These are phyloP conservation scores for Linyphia triangularis DNA, from an alignment of 2,888 invertebrate species.

Conservation along the genomic window DNA sequence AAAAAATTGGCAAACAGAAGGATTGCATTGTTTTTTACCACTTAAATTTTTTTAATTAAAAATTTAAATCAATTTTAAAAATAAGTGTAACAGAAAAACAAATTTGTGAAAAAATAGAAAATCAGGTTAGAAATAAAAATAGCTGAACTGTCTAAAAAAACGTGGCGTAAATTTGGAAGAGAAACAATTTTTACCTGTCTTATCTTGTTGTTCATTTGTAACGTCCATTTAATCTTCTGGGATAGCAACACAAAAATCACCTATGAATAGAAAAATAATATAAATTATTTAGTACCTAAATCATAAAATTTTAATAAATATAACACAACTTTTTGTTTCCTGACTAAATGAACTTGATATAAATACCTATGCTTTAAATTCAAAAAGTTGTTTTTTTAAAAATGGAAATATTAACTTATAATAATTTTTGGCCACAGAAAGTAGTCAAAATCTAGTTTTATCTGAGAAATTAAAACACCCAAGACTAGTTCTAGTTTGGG, in stretches of 20 bases:
- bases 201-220: conserved; percentile 26
- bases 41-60: background rate
- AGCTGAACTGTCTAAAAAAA: background rate
- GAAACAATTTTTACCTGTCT: conserved; percentile 4
- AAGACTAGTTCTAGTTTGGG: too few relatives aligned
- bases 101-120: background rate
- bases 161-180: background rate
- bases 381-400: too few relatives aligned
- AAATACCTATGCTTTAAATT: too few relatives aligned
- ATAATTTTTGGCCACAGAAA: too few relatives aligned
- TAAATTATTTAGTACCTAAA: too few relatives aligned
- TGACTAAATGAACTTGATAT: too few relatives aligned
- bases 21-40: background rate
- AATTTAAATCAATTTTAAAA: background rate
- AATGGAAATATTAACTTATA: too few relatives aligned
- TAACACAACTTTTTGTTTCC: too few relatives aligned
- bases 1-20: background rate
- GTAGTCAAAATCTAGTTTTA: too few relatives aligned
- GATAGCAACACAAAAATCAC: background rate
- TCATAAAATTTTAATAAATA: too few relatives aligned
- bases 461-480: too few relatives aligned
- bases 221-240: conserved; percentile 34
- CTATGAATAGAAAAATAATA: too few relatives aligned
- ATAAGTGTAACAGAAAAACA: background rate
- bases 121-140: background rate